A percentile compares a stretch with the other conserved stretches of the same genome.
phyloP scores from a whole-genome alignment of 2,888 invertebrate genomes.

The Polyommatus icarus region DNA sequence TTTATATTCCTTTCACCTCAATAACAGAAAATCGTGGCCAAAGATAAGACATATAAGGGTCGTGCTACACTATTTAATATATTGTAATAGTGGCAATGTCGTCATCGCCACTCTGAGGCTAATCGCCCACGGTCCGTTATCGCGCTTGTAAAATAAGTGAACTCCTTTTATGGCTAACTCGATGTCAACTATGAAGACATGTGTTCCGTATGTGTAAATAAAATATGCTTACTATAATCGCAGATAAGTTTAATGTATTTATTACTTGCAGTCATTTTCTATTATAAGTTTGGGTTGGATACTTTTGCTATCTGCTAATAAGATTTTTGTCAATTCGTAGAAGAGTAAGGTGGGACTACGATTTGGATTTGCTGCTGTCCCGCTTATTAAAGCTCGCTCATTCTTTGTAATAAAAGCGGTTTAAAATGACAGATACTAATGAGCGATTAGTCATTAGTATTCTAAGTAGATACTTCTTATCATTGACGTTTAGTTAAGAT shows the following conservation, averaged over 20 bases:
- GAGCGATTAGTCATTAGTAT: too few relatives aligned
- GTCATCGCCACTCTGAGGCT: constrained; percentile 13
- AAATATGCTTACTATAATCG: constrained; percentile 13
- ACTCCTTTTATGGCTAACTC: constrained; percentile 24
- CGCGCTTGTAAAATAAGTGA: constrained; percentile 14
- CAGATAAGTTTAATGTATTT: background rate
- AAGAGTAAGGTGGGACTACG: too few relatives aligned
- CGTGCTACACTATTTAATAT: constrained; percentile 21
- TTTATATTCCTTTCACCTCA: background rate
- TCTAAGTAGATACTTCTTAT: too few relatives aligned
- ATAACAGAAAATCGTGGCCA: background rate
- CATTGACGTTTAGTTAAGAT: too few relatives aligned
- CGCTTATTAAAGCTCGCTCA: too few relatives aligned
- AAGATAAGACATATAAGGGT: constrained; percentile 16
- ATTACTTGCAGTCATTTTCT: background rate
- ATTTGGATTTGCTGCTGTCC: too few relatives aligned
- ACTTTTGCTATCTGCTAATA: background rate
- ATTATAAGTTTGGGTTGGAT: background rate
- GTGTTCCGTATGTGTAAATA: constrained; percentile 3
- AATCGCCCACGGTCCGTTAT: constrained; percentile 28
- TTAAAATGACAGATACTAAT: too few relatives aligned
- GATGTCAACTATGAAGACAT: constrained; percentile 20
- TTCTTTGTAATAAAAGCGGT: too few relatives aligned
- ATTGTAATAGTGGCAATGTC: constrained; percentile 11
- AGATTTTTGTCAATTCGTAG: too few relatives aligned